These are phyloP conservation scores for Allobates femoralis DNA, from an alignment of 2,797 vertebrate genomes.

Conservation along the genomic window DNA sequence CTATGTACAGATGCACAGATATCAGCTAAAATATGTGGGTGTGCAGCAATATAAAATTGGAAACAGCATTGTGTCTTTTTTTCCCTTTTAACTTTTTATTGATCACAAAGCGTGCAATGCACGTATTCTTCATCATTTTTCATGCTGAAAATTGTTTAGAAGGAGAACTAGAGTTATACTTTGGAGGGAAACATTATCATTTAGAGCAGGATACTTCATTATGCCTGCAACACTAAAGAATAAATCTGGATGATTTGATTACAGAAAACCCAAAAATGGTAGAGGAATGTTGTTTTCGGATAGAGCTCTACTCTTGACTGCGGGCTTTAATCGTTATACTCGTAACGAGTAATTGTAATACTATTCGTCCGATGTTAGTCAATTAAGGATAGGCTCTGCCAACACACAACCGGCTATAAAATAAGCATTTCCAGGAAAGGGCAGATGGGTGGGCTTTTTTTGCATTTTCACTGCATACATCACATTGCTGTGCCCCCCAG, in stretches of 20 bases:
- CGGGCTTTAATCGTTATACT: no score
- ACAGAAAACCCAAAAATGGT: not conserved
- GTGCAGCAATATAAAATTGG: slow-evolving; percentile 17
- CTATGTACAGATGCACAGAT: slow-evolving; percentile 30
- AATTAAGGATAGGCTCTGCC: no score
- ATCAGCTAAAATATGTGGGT: slow-evolving; percentile 3
- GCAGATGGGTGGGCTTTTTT: no score
- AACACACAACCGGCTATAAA: no score
- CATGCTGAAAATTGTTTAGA: slow-evolving; percentile 5
- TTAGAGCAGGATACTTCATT: not conserved
- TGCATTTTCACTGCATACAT: no score
- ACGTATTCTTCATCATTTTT: slow-evolving; percentile 5
- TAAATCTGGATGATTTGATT: not conserved
- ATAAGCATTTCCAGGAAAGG: no score
- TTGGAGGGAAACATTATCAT: not conserved
- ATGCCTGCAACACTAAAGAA: not conserved
- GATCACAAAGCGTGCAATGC: not conserved
- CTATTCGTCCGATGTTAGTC: no score
- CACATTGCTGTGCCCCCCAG: no score
- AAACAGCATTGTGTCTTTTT: not conserved
- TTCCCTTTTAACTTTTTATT: slow-evolving; percentile 12
- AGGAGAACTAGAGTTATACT: not conserved
- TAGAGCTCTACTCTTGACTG: no score
- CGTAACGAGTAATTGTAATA: no score
- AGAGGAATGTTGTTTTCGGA: not conserved